Evolutionary conservation across 53 echinoderm and acorn worm genomes (phyloP).

Genomic region (Holothuria leucospilota): DNA sequence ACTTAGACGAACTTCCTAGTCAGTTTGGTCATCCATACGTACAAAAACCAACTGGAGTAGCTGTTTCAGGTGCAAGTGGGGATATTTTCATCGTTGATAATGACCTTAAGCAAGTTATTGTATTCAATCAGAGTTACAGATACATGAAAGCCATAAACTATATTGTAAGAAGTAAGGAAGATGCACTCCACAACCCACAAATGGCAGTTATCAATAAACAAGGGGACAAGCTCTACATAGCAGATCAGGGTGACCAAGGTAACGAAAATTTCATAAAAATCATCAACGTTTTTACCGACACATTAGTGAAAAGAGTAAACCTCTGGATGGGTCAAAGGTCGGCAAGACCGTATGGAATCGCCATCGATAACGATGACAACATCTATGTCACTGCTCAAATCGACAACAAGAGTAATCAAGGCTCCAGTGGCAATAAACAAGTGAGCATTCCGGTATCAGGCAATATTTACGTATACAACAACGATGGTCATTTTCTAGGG

Average conservation of each 20-base stretch:
- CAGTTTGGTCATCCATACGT: background rate
- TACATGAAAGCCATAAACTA: background rate
- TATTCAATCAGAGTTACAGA: background rate
- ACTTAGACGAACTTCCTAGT: background rate
- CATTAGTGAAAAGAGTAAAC: background rate
- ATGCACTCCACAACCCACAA: background rate
- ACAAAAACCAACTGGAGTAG: slow-evolving; percentile 9
- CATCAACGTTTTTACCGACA: background rate
- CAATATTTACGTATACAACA: background rate
- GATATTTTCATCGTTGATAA: background rate
- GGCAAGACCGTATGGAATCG: background rate
- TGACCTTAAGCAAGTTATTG: background rate
- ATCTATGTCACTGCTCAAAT: background rate
- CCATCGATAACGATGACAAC: background rate
- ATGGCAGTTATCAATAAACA: background rate
- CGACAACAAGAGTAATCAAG: no score
- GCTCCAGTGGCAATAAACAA: no score
- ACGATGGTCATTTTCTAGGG: background rate
- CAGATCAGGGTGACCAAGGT: background rate
- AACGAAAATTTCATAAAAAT: background rate
- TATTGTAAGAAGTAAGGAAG: background rate
- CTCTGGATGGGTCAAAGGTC: background rate
- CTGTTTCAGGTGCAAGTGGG: background rate
- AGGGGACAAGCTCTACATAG: background rate
- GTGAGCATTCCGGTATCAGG: background rate